Conservation (phyloP, 92 coral and sea anemone genomes). For the Porites lobata region DNA sequence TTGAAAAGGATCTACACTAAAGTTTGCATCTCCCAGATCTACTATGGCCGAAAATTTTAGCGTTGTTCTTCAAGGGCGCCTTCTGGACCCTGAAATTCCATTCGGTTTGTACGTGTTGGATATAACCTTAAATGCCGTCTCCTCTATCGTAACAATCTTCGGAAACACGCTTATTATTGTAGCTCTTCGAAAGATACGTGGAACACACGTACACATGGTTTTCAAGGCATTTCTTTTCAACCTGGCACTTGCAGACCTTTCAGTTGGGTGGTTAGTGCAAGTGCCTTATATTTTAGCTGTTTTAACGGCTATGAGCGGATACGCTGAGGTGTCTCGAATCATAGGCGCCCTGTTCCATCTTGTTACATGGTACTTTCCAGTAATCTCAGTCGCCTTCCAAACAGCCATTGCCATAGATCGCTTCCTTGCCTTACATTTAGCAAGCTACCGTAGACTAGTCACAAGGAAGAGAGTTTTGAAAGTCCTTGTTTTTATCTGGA, state of each 20-base stretch:
- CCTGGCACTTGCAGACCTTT: background rate
- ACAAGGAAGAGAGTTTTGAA: background rate
- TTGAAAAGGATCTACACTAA: too few species aligned
- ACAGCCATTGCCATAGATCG: constrained; percentile 26
- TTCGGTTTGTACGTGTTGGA: constrained; percentile 14
- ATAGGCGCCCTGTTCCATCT: constrained; percentile 11
- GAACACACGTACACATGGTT: constrained; percentile 7
- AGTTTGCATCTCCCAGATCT: background rate
- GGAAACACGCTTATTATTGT: constrained; percentile 14
- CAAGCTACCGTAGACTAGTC: constrained; percentile 15
- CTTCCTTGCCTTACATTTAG: background rate
- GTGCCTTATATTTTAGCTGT: constrained; percentile 14
- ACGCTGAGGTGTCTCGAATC: background rate
- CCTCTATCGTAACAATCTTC: constrained; percentile 3
- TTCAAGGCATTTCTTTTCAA: constrained; percentile 24
- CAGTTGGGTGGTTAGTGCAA: constrained; percentile 11
- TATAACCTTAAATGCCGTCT: constrained; percentile 7
- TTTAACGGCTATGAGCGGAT: constrained; percentile 1
- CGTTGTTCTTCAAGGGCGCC: background rate
- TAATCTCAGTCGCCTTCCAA: constrained; percentile 13
- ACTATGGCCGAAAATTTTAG: constrained; percentile 12
- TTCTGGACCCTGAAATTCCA: constrained; percentile 19
- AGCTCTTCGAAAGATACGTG: constrained; percentile 6
- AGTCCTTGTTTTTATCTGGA: background rate
- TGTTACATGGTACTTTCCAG: constrained; percentile 14